phyloP scores from a whole-genome alignment of 2,888 invertebrate species.

The Embidobia sp. region DNA sequence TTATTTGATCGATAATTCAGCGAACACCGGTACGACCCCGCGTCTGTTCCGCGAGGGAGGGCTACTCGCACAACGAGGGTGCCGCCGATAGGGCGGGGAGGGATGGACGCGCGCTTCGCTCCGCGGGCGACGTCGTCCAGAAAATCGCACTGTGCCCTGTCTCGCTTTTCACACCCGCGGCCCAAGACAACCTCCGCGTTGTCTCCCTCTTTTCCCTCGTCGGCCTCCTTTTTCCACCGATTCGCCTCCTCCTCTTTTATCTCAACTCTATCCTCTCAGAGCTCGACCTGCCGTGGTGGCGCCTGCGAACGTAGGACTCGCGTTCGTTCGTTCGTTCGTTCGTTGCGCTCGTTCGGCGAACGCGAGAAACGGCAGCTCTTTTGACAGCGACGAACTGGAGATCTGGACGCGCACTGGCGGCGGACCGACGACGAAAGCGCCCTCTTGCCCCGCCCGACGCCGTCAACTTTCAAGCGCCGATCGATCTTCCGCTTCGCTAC shows the following conservation, averaged over 20 bases:
- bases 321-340: neutral
- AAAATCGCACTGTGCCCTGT: too few species aligned
- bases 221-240: conserved; percentile 7
- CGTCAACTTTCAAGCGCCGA: conserved; percentile 68
- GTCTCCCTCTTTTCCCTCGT: conserved; percentile 39
- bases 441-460: conserved; percentile 84
- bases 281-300: too few species aligned
- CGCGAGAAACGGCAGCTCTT: conserved; percentile 66
- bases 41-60: conserved; percentile 35
- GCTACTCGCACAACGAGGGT: conserved; percentile 24
- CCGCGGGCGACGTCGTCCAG: neutral
- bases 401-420: conserved; percentile 82
- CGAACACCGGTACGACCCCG: conserved; percentile 64
- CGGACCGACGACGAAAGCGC: conserved; percentile 84
- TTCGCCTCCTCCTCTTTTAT: too few species aligned
- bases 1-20: conserved; percentile 77
- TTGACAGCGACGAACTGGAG: conserved; percentile 80
- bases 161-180: too few species aligned
- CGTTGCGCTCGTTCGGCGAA: conserved; percentile 22
- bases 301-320: too few species aligned
- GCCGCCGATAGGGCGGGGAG: conserved; percentile 25
- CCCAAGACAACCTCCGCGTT: too few species aligned
- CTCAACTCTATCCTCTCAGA: too few species aligned
- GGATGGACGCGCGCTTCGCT: conserved; percentile 25
- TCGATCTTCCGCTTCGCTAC: conserved; percentile 62